Base-by-base conservation (phyloP, 2,888 invertebrate genomes). In the Diabrotica balteata region DNA sequence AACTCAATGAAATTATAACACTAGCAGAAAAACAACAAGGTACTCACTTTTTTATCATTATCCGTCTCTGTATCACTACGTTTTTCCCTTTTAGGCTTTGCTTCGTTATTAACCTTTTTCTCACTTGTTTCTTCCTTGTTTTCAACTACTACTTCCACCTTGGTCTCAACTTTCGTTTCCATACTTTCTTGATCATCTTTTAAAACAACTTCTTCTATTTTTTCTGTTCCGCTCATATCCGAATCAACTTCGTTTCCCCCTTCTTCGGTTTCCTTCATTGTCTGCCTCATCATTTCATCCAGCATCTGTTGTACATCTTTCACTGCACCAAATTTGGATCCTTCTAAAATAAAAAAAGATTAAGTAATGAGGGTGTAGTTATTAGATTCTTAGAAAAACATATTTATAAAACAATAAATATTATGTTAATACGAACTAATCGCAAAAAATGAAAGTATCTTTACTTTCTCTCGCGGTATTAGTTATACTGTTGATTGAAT, bases 271-370 rank as follows among this genome's bases (percentile, higher is more conserved):
- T 81, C 76, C 42, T 80, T 84, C 84, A 85, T 85, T 2, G 84
- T 84, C 72, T 84, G 81, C 72, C 84, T 83, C 85, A 86, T 85
- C 72, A 86, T 80, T 55, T 82, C 83, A 70, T 86, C 86, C 79
- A 87, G 83, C 63, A 73, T 64, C 60, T 71, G 60, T 59, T 75
- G 75, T 17, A 72, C 74, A 60, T 73, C 71, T 57, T 72, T 67
- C 11, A 53, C 43, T 32, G 55, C 49, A 17, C 50, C 47, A 10
- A 54, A 8, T 50, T 63, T 49, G n/a, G 42, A 44, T 46, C 61
- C 72, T 17, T 64, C 65, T 60, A 66, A 58, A 17, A 53, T 47
- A 47, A 2, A 47, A 47, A 32, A 32, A 32, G 32, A 32, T 32
- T 17, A 17, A 17, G 0, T 1, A 32, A 32, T 32, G 32, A 4